phyloP scores from a whole-genome alignment of 2,888 invertebrate genomes.

The Sarcophaga rosellei region DNA sequence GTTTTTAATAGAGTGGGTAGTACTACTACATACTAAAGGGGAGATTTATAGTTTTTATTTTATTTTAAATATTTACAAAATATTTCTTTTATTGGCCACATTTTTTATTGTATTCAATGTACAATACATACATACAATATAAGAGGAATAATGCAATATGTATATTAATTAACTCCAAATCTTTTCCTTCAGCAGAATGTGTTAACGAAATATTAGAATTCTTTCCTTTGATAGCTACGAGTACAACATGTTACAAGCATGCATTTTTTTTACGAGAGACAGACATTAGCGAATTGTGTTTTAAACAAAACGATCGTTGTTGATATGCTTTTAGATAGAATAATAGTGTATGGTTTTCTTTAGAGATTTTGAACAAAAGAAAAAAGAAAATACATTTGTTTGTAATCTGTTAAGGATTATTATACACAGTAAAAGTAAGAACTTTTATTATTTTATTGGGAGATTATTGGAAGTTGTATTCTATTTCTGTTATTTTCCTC shows the following conservation, averaged over 20 bases:
- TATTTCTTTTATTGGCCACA: too few species aligned
- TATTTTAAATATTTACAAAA: not conserved
- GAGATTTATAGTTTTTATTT: not conserved
- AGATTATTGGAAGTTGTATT: too few species aligned
- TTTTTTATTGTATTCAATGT: not conserved
- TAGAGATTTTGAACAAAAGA: not conserved
- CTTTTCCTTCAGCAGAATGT: constrained; percentile 11
- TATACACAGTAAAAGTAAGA: not conserved
- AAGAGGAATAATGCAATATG: not conserved
- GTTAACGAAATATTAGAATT: not conserved
- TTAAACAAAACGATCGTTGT: not conserved
- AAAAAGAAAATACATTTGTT: not conserved
- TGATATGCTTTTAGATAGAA: not conserved
- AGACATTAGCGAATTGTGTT: too few species aligned
- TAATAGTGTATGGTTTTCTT: not conserved
- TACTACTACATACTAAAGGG: not conserved
- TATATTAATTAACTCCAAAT: not conserved
- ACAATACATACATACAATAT: too few species aligned
- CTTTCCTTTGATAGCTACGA: not conserved
- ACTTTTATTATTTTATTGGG: too few species aligned
- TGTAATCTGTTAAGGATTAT: not conserved
- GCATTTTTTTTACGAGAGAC: constrained; percentile 10
- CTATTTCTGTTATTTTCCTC: too few species aligned
- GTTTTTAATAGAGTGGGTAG: too few species aligned
- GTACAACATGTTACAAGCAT: constrained; percentile 64